Evolutionary conservation across 1,140 invertebrate species (phyloP).

Genomic region (Hypsibius dujardini): DNA sequence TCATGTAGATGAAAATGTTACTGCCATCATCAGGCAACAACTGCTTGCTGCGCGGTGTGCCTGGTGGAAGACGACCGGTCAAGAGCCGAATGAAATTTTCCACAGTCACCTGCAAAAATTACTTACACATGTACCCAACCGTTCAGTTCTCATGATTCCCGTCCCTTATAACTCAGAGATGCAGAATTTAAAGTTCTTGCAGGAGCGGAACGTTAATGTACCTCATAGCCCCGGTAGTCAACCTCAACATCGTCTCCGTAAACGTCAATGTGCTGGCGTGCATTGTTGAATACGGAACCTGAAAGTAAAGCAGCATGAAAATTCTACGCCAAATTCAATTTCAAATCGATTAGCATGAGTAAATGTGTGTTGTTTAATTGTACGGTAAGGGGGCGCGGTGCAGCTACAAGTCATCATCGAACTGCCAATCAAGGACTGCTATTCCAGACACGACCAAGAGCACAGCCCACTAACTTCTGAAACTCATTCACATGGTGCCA

Average conservation of each 20-base stretch:
- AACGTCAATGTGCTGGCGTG: constrained; percentile 91
- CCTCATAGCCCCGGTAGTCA: constrained; percentile 93
- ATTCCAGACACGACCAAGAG: too few relatives aligned
- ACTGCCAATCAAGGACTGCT: too few relatives aligned
- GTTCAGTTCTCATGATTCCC: background rate
- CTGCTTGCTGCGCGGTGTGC: constrained; percentile 82
- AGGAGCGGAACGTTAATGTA: constrained; percentile 29
- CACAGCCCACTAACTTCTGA: too few relatives aligned
- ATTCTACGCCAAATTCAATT: background rate
- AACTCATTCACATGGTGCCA: too few relatives aligned
- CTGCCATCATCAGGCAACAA: constrained; percentile 87
- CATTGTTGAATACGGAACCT: constrained; percentile 89
- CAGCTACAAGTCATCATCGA: too few relatives aligned
- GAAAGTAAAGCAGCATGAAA: constrained; percentile 22
- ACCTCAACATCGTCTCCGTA: constrained; percentile 99
- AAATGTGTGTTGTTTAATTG: too few relatives aligned
- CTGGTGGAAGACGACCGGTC: constrained; percentile 69
- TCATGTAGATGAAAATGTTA: constrained; percentile 89
- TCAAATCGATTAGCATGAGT: too few relatives aligned
- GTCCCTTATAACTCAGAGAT: constrained; percentile 14
- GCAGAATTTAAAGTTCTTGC: background rate
- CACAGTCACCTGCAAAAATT: constrained; percentile 56
- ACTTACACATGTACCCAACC: constrained; percentile 20
- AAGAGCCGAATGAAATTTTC: constrained; percentile 93
- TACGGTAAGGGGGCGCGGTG: too few relatives aligned